Percentiles rank a stretch among this genome's conserved stretches.
These are phyloP conservation scores for Tromatobia lineatoria DNA, from an alignment of 2,888 invertebrate genomes.

Conservation along the genomic window DNA sequence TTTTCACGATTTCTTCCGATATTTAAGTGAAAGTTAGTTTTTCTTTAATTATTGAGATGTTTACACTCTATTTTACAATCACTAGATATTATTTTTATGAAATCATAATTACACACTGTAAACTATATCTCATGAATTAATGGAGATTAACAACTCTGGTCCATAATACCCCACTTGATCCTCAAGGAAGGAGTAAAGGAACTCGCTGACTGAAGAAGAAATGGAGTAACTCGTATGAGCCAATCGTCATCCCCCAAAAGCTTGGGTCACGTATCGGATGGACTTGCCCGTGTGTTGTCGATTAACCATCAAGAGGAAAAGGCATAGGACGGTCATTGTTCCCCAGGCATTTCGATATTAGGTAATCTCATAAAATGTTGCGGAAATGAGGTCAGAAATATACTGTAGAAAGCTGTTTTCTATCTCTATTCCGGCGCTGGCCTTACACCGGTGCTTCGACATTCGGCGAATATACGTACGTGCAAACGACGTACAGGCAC, in stretches of 20 bases:
- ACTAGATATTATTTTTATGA: no score
- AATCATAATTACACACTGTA: no score
- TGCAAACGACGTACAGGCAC: slow-evolving; percentile 7
- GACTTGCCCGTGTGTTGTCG: slow-evolving; percentile 64
- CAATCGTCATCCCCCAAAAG: slow-evolving; percentile 18
- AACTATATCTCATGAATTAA: no score
- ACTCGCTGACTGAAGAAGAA: slow-evolving; percentile 14
- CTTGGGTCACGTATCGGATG: slow-evolving; percentile 69
- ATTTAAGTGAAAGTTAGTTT: no score
- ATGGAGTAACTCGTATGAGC: slow-evolving; percentile 25
- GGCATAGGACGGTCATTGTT: slow-evolving; percentile 39
- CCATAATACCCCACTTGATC: not conserved
- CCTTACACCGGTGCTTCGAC: not conserved
- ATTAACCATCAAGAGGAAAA: slow-evolving; percentile 69
- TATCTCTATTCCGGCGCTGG: not conserved
- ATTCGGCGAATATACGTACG: slow-evolving; percentile 1
- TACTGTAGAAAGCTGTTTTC: slow-evolving; percentile 29
- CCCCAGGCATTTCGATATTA: slow-evolving; percentile 64
- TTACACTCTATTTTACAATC: no score
- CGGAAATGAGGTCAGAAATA: slow-evolving; percentile 40
- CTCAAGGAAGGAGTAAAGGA: slow-evolving; percentile 19
- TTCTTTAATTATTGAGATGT: no score
- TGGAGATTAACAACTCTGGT: no score
- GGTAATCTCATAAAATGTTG: slow-evolving; percentile 65
- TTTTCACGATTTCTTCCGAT: no score